Evolutionary conservation across 2,888 invertebrate genomes (phyloP), one percentile per base, ranked within the genome.

Genomic region (Erebia ligea): DNA sequence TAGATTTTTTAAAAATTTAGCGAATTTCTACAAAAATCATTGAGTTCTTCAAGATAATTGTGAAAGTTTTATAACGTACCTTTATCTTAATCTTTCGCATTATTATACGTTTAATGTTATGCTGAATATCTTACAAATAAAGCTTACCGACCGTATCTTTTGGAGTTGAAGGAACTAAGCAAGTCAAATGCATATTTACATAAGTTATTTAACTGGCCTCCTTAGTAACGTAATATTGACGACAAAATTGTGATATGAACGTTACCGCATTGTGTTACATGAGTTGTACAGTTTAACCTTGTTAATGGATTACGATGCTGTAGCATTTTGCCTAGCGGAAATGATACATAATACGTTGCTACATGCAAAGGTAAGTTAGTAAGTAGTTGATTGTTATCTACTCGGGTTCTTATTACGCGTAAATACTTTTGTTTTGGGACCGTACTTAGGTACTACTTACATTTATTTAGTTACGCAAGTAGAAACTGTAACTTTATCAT

Each of bases 181-280:
- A 62, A 48, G 62, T 48, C 45, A 48, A 21, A 15, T 15, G 17
- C 52, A 52, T 52, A 48, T 62, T 62, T 62, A 48, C 62, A 62
- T 62, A 62, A 62, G 62, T 62, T 62, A 62, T 62, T 62, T 62
- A 62, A 62, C 45, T 15, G 48, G 15, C 62, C 62, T 45, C 52
- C 52, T 54, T 64, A 52, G 64, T 40, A 64, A 64, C 40, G n/a
- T 52, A 54, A 52, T 54, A 54, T 58, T 67, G 57, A 58, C 57
- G 57, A 67, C 67, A 67, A 58, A 58, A 58, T 48, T 67, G 67
- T 58, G 58, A 58, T 58, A 66, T 56, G 54, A 13, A 25, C 34
- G 67, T 67, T 67, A 67, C 67, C 42, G 58, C 67, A 67, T 67
- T 48, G 58, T 67, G 58, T 67, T 67, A 67, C 67, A 58, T 58